Percentiles rank a stretch among this genome's conserved stretches.
These are phyloP conservation scores for Leptopterna dolabrata DNA, from an alignment of 2,888 invertebrate species.

Conservation along the genomic window DNA sequence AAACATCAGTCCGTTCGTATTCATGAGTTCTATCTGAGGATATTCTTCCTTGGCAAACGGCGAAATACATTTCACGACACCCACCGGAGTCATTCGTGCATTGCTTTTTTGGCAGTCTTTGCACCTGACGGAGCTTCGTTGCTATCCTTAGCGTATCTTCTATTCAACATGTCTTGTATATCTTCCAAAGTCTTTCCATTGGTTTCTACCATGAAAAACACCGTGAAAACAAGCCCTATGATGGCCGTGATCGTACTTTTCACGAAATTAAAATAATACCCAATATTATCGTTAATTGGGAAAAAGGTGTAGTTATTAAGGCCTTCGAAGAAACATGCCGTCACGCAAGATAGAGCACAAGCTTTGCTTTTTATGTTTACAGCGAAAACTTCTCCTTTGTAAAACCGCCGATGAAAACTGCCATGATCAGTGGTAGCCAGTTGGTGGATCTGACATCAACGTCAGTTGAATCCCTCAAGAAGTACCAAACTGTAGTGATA, in stretches of 20 bases:
- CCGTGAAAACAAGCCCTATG: conserved; percentile 67
- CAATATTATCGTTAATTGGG: not conserved
- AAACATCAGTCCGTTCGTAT: too few species aligned
- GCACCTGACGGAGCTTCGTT: not conserved
- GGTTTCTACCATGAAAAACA: conserved; percentile 75
- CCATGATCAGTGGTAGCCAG: conserved; percentile 73
- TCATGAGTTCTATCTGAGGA: too few species aligned
- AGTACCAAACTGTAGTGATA: conserved; percentile 67
- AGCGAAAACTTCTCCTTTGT: conserved; percentile 74
- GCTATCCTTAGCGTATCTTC: not conserved
- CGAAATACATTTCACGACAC: not conserved
- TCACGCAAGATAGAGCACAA: conserved; percentile 71
- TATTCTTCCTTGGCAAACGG: too few species aligned
- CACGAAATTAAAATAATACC: conserved; percentile 76
- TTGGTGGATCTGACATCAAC: conserved; percentile 70
- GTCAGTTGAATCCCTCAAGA: conserved; percentile 71
- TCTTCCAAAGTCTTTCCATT: conserved; percentile 78
- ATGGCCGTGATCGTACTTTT: conserved; percentile 73
- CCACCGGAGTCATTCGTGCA: not conserved
- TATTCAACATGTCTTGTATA: conserved; percentile 70
- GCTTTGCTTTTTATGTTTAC: conserved; percentile 74
- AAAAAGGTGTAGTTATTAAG: conserved; percentile 63
- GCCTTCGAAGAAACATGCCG: conserved; percentile 72
- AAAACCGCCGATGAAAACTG: conserved; percentile 68
- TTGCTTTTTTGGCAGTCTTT: not conserved